Base-by-base conservation (phyloP, 2,113 vertebrate genomes). In the Montifringilla adamsi region DNA sequence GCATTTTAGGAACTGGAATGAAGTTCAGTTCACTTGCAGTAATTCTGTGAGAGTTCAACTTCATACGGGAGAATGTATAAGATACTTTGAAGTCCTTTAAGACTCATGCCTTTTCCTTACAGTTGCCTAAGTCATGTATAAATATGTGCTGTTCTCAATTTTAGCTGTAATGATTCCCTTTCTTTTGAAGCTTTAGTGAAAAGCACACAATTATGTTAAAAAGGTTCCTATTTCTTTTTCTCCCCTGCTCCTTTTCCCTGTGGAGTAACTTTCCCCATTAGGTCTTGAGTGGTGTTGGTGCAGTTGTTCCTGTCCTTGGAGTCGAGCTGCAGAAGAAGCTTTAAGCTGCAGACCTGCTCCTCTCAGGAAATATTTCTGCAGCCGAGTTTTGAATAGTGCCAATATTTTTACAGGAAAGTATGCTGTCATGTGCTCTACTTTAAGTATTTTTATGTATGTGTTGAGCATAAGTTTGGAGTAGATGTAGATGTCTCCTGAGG, bases 231-330 rank as follows among this genome's bases (percentile, higher is more conserved):
- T 31, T 18, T 44, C 37, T 18, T 58, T 66, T 79, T 13, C 11
- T 26, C 11, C 11, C 14, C 2, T 7, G 3, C 9, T 9, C 8
- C 13, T 6, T 33, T 39, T 33, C 19, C 28, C n/a, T 49, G 20
- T 35, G 23, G 8, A 49, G 5, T 27, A 53, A 44, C 3, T 9
- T 50, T 5, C 11, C 37, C 22, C 17, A 2, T 18, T 0, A 2
- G 15, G 16, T 9, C 14, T 11, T 30, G 10, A 52, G 15, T 14
- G 27, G 4, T 31, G 3, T 35, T 44, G 63, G n/a, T 59, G 35
- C 74, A 76, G 10, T 6, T n/a, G 1, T 18, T 41, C 16, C 23
- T 11, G 9, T 23, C 30, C 15, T 53, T 26, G 6, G 22, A 60
- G 31, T 33, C 18, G 3, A 41, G 30, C 30, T 74, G 24, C 37